Evolutionary conservation across 2,797 vertebrate species (phyloP).

Genomic region (Chrysocyon brachyurus): DNA sequence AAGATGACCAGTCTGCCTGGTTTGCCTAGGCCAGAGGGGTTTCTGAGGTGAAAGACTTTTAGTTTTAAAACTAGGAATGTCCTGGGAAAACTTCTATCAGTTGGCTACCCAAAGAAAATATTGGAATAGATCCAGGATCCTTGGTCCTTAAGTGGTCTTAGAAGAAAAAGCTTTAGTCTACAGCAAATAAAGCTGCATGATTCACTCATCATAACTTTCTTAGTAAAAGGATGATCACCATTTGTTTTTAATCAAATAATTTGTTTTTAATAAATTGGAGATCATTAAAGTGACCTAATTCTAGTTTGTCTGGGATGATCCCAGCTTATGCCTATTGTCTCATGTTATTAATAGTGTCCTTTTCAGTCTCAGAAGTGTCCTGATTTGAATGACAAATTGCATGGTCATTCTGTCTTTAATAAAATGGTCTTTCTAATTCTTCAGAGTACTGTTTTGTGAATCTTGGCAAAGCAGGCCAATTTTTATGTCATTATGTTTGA

Average conservation of each 20-base stretch:
- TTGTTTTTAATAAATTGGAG: constrained; percentile 42
- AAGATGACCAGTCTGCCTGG: not conserved
- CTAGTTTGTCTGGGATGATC: not conserved
- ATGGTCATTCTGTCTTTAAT: constrained; percentile 6
- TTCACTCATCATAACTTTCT: not conserved
- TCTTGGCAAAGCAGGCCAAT: constrained; percentile 35
- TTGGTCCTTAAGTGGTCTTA: not conserved
- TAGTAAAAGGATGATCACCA: not conserved
- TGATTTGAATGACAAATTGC: constrained; percentile 35
- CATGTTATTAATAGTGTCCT: not conserved
- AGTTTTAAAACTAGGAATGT: constrained; percentile 27
- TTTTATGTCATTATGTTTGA: constrained; percentile 56
- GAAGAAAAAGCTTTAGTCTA: constrained; percentile 29
- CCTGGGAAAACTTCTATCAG: not conserved
- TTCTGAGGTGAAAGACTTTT: not conserved
- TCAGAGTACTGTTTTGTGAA: constrained; percentile 57
- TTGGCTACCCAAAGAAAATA: not conserved
- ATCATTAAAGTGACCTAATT: constrained; percentile 25
- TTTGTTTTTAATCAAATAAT: constrained; percentile 54
- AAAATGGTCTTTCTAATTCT: constrained; percentile 54
- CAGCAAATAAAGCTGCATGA: not conserved
- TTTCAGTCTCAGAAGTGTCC: constrained; percentile 21
- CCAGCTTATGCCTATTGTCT: not conserved
- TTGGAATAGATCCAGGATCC: not conserved
- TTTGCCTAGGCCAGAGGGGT: not conserved